Conservation (phyloP, 2,888 invertebrate genomes). For the Drosophila barbarae region DNA sequence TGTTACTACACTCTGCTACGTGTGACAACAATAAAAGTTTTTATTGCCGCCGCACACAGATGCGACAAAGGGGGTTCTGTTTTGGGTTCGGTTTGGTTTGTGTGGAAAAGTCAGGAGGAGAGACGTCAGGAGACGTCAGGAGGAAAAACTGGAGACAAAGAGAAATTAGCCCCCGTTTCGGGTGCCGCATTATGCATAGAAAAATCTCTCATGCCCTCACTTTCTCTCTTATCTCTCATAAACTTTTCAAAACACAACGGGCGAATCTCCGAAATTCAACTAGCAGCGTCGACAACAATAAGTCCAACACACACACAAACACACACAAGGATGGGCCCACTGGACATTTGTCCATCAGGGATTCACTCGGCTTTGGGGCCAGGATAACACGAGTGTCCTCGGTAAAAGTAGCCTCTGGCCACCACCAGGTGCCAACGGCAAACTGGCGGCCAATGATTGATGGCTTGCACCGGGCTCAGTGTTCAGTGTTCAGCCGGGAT, state of each 20-base stretch:
- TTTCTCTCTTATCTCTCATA: constrained; percentile 21
- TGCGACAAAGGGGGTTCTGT: constrained; percentile 44
- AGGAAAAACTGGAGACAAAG: constrained; percentile 28
- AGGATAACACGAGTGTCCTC: constrained; percentile 23
- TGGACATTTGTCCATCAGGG: constrained; percentile 28
- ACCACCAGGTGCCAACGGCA: constrained; percentile 16
- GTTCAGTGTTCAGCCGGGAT: not conserved
- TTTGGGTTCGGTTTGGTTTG: not conserved
- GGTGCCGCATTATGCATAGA: constrained; percentile 49
- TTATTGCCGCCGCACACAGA: constrained; percentile 72
- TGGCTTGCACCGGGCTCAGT: not conserved
- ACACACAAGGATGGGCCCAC: constrained; percentile 18
- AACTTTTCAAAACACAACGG: constrained; percentile 51
- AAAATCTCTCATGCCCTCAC: constrained; percentile 22
- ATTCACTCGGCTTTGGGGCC: constrained; percentile 6
- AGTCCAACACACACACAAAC: constrained; percentile 14
- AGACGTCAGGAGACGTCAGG: too few species aligned
- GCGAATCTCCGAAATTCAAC: constrained; percentile 38
- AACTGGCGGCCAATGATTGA: constrained; percentile 8
- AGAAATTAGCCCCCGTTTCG: constrained; percentile 63
- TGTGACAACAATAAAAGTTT: constrained; percentile 77
- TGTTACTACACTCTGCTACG: constrained; percentile 57
- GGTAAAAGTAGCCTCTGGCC: constrained; percentile 7
- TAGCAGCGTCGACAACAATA: constrained; percentile 33
- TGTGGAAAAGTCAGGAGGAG: not conserved